phyloP scores from a whole-genome alignment of 2,888 invertebrate species.

The Linnaemya vulpina region DNA sequence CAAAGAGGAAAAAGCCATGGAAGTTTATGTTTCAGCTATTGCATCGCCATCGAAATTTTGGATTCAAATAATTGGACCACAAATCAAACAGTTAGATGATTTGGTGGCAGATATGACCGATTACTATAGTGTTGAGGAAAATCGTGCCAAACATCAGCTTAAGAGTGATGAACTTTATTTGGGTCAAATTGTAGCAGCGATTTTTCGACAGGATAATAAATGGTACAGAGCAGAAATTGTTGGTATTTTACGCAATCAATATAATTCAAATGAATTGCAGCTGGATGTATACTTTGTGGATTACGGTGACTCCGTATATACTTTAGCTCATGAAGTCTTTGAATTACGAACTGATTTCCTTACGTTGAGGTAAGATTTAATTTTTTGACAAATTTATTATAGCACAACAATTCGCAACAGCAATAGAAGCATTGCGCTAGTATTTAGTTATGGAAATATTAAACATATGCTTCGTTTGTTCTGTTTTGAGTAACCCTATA shows the following conservation, averaged over 20 bases:
- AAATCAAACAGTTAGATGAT: slow-evolving; percentile 89
- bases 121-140: slow-evolving; percentile 88
- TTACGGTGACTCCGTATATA: slow-evolving; percentile 92
- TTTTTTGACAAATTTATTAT: too few species aligned
- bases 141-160: slow-evolving; percentile 86
- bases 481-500: too few species aligned
- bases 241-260: slow-evolving; percentile 86
- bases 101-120: slow-evolving; percentile 92
- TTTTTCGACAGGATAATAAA: slow-evolving; percentile 90
- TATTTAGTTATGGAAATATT: too few species aligned
- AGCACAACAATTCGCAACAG: too few species aligned
- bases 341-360: slow-evolving; percentile 88
- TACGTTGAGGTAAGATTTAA: slow-evolving; percentile 78
- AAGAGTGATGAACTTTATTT: slow-evolving; percentile 83
- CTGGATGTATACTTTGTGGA: slow-evolving; percentile 92
- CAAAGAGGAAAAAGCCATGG: slow-evolving; percentile 86
- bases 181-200: slow-evolving; percentile 93
- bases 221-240: slow-evolving; percentile 88
- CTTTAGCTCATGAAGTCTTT: slow-evolving; percentile 87
- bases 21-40: slow-evolving; percentile 94
- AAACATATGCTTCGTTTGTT: too few species aligned
- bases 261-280: slow-evolving; percentile 85
- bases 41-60: slow-evolving; percentile 92
- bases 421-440: too few species aligned
- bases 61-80: slow-evolving; percentile 92